Evolutionary conservation across 2,888 invertebrate genomes (phyloP), one percentile per base, ranked within the genome.

Genomic region (Volucella zonaria): DNA sequence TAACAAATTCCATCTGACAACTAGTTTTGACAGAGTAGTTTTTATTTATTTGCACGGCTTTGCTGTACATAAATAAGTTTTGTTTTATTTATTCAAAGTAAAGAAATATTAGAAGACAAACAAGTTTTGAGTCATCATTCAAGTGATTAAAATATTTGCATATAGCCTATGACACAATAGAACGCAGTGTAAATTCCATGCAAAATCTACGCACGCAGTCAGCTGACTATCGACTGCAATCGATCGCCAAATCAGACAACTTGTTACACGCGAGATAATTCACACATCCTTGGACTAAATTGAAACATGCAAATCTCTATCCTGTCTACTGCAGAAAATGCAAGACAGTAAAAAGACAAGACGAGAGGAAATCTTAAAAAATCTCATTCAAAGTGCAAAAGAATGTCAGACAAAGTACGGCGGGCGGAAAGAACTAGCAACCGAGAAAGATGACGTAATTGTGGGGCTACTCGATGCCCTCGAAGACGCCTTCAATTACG

Each of bases 381-480:
- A 90, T n/a, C 85, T 92, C 3, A 89, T 90, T 54, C 83, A 89
- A 71, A 88, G 87, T 54, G 89, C 91, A 42, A 89, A 89, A 62
- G 87, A 89, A 40, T 97, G 97, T 90, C 97, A 97, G 90, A 94
- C 94, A 87, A 93, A 96, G 77, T 98, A 96, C 93, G 97, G 97
- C 87, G 97, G 97, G 6, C 95, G 96, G 91, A 95, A 96, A 62
- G 97, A 98, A 91, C 92, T 98, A 76, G 98, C 98, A 1, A 97
- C 98, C 12, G 98, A 98, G 92, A 95, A 95, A 88, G 97, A 98
- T 90, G 89, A 89, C 14, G 77, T 83, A 45, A 89, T 91, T n/a
- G 87, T 87, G 15, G 92, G 94, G 87, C 91, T 96, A 64, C 96
- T 96, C 92, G 93, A 95, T 78, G 94, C 95, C 81, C 94, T 97